Conservation (phyloP, 2,797 vertebrate species). For the Zalophus californianus region DNA sequence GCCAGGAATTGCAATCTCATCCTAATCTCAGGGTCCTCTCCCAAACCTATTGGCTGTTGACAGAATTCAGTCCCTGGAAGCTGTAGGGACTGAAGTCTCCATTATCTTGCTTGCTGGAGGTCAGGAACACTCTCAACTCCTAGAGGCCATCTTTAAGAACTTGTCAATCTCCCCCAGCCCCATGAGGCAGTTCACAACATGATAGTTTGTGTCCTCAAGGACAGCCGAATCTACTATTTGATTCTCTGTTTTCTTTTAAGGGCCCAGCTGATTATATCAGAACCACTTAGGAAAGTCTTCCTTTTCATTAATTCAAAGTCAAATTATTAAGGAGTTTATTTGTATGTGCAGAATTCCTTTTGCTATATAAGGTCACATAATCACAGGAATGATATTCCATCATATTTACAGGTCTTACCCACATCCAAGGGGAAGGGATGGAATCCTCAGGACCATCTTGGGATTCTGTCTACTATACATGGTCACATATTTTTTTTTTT, state of each 20-base stretch:
- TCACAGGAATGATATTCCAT: neutral
- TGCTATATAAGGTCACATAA: neutral
- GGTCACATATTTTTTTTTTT: neutral
- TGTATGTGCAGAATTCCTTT: neutral
- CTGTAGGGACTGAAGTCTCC: neutral
- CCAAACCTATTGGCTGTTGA: neutral
- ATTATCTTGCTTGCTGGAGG: neutral
- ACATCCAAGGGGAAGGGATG: neutral
- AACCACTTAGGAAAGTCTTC: neutral
- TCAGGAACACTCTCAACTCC: neutral
- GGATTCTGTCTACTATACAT: neutral
- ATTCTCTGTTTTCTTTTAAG: neutral
- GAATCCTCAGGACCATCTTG: neutral
- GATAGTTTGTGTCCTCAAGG: neutral
- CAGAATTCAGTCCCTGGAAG: neutral
- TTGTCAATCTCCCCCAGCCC: neutral
- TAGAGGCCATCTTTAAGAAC: neutral
- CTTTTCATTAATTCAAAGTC: neutral
- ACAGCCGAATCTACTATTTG: neutral
- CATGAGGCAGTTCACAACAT: neutral
- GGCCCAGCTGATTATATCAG: neutral
- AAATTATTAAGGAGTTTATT: neutral
- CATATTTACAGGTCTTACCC: neutral
- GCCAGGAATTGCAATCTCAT: neutral
- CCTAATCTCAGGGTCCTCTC: neutral